Evolutionary conservation across 2,888 invertebrate species (phyloP).

Genomic region (Meganola albula): DNA sequence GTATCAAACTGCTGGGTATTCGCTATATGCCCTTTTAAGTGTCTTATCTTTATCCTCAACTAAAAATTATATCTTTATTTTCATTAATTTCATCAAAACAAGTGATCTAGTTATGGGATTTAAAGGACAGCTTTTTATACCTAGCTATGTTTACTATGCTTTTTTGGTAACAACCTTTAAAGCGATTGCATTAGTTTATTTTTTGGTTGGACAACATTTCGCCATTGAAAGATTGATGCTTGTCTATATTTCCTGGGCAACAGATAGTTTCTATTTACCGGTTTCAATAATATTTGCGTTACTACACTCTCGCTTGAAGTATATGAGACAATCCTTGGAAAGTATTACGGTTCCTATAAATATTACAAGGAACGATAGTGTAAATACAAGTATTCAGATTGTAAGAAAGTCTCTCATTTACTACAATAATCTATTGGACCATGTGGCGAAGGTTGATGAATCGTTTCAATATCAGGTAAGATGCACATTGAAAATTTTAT

Average conservation of each 20-base stretch:
- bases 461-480: constrained; percentile 10
- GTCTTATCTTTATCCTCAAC: not conserved
- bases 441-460: not conserved
- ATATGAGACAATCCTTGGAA: constrained; percentile 6
- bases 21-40: not conserved
- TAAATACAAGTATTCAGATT: constrained; percentile 1
- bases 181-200: too few species aligned
- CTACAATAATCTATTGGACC: constrained; percentile 14
- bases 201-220: too few species aligned
- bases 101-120: not conserved
- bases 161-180: too few species aligned
- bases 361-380: constrained; percentile 5
- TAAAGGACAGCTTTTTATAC: not conserved
- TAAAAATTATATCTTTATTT: not conserved
- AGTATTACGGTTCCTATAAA: constrained; percentile 6
- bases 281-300: constrained; percentile 4
- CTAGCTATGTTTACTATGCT: too few species aligned
- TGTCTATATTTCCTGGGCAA: too few species aligned
- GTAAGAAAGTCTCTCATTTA: constrained; percentile 12
- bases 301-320: constrained; percentile 9
- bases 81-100: not conserved
- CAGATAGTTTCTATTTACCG: too few species aligned
- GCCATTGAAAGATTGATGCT: too few species aligned
- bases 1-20: too few species aligned
- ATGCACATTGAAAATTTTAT: not conserved